Evolutionary conservation across 2,113 vertebrate genomes (phyloP).

Genomic region (Microcebus jonahi): DNA sequence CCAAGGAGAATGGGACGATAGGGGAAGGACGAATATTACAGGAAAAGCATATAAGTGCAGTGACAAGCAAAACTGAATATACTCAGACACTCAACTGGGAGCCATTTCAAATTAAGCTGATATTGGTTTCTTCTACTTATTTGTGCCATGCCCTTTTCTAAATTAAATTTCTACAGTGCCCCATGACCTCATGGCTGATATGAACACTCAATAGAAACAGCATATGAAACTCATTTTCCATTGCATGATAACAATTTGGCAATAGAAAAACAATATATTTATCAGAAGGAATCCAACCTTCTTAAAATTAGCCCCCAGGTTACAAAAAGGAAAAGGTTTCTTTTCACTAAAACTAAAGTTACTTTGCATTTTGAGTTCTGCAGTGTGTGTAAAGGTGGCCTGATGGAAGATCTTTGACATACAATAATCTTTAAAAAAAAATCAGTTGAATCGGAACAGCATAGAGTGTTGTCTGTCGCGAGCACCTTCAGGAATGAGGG

Average conservation of each 20-base stretch:
- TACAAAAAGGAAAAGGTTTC: not conserved
- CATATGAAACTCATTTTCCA: not conserved
- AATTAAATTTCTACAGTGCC: not conserved
- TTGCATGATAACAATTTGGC: not conserved
- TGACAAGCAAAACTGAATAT: not conserved
- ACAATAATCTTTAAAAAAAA: not conserved
- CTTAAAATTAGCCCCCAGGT: not conserved
- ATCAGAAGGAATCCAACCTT: not conserved
- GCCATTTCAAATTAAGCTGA: not conserved
- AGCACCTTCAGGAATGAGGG: fast-evolving
- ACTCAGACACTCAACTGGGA: not conserved
- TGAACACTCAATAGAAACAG: not conserved
- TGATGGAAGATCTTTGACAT: not conserved
- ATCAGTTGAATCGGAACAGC: not conserved
- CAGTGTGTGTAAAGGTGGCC: not conserved
- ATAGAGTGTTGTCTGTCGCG: not conserved
- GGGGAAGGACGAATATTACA: conserved; percentile 24
- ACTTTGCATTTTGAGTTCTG: conserved; percentile 4
- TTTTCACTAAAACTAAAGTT: not conserved
- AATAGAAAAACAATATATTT: not conserved
- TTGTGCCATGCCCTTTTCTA: not conserved
- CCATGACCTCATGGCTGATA: not conserved
- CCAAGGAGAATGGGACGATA: conserved; percentile 64
- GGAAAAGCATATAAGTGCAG: not conserved
- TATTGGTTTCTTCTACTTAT: not conserved